Evolutionary conservation across 2,113 vertebrate genomes (phyloP), one percentile per base, ranked within the genome.

Genomic region (Alethe castanea): DNA sequence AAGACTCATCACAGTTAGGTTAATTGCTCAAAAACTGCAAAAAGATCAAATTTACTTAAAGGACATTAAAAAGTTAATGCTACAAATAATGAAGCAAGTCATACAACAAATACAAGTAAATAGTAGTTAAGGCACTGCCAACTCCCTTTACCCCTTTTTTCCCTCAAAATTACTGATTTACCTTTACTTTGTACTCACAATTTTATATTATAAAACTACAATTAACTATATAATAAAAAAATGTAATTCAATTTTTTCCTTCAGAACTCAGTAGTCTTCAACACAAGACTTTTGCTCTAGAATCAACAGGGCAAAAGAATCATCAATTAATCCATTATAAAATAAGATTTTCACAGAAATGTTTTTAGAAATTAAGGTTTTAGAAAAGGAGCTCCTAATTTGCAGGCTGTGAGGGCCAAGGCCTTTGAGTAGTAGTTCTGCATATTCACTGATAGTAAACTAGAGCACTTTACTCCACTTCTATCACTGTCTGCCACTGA

Each of bases 1-100:
- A 94, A 95, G 92, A 50, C 93, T 84, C 94, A 96, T 77, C 92
- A 90, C 35, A 31, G 93, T 31, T 42, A 81, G 48, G 15, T 52
- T 79, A 62, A 86, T 54, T 85, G 67, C 60, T 54, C 36, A 69
- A 94, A 73, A 82, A 25, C 35, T 47, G 85, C 79, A 94, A 67
- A 90, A 94, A 81, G 64, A 74, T 86, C 50, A 59, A 62, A 67
- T 69, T 88, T 66, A 88, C 69, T 81, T 72, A 71, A 44, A 90
- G 90, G 64, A 67, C 44, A 31, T 1, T 23, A 65, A 1, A 38
- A 64, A 85, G 29, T 88, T 73, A 76, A 33, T 14, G 36, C 28
- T 36, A 13, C 19, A 73, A 90, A 65, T 57, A 79, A 56, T 20
- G 45, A 78, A 47, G 25, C 24, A 65, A 69, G 36, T 85, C 19